Evolutionary conservation across 2,888 invertebrate genomes (phyloP).

Genomic region (Mellilla xanthometata): DNA sequence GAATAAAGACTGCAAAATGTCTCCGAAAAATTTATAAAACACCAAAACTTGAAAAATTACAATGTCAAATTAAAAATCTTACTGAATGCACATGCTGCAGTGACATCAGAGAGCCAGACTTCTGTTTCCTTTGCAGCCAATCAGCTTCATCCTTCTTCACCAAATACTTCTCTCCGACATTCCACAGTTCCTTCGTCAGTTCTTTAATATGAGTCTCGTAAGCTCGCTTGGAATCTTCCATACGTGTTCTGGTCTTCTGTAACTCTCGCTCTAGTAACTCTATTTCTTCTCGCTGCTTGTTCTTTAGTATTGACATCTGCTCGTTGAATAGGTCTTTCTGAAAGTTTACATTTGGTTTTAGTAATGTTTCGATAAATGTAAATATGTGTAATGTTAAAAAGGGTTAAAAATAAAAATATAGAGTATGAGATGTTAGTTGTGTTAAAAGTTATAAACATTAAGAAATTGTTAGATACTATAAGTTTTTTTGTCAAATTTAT

Average conservation of each 20-base stretch:
- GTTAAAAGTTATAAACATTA: background rate
- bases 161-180: slow-evolving; percentile 83
- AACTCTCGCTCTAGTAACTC: slow-evolving; percentile 68
- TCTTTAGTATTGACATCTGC: slow-evolving; percentile 78
- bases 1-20: too few species aligned
- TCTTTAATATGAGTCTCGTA: slow-evolving; percentile 67
- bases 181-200: slow-evolving; percentile 83
- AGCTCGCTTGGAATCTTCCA: slow-evolving; percentile 55
- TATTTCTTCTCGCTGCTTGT: slow-evolving; percentile 80
- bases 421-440: background rate
- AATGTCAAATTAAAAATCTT: too few species aligned
- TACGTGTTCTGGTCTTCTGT: slow-evolving; percentile 77
- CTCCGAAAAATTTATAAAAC: too few species aligned
- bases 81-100: slow-evolving; percentile 73
- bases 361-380: too few species aligned
- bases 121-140: slow-evolving; percentile 64
- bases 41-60: too few species aligned
- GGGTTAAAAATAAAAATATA: too few species aligned
- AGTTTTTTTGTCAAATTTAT: too few species aligned
- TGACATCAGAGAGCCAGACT: slow-evolving; percentile 69
- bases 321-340: slow-evolving; percentile 85
- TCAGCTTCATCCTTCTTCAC: slow-evolving; percentile 82
- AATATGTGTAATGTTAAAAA: too few species aligned
- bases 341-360: slow-evolving; percentile 34
- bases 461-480: too few species aligned